Conservation (phyloP, 1,140 invertebrate species). For the Ladona fulva region DNA sequence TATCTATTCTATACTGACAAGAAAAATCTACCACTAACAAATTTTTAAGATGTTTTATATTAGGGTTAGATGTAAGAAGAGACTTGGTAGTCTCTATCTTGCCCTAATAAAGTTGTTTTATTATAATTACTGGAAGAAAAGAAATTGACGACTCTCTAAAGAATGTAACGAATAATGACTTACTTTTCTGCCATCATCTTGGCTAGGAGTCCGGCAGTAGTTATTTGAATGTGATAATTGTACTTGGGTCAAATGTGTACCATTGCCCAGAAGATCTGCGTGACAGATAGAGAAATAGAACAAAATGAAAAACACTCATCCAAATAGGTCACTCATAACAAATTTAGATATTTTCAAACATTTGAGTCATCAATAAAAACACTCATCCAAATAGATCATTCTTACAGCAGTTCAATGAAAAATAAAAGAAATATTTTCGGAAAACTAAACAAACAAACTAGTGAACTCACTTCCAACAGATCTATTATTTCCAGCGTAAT, state of each 20-base stretch:
- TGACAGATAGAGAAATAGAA: neutral
- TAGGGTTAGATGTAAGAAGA: too few species aligned
- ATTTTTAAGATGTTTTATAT: too few species aligned
- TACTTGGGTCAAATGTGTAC: constrained; percentile 35
- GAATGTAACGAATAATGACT: constrained; percentile 13
- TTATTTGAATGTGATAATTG: constrained; percentile 39
- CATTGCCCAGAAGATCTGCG: neutral
- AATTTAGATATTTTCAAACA: neutral
- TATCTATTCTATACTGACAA: too few species aligned
- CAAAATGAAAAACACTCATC: too few species aligned
- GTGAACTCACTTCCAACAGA: neutral
- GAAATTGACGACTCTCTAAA: too few species aligned
- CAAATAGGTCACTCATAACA: neutral
- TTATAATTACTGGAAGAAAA: too few species aligned
- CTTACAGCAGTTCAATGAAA: neutral
- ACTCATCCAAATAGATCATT: neutral
- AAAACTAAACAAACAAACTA: neutral
- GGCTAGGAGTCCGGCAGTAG: constrained; percentile 39
- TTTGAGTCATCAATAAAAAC: neutral
- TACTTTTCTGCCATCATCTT: constrained; percentile 42
- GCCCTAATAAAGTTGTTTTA: too few species aligned
- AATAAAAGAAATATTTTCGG: too few species aligned
- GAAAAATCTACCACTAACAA: too few species aligned
- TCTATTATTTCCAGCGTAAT: neutral
- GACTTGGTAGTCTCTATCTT: too few species aligned